phyloP scores from a whole-genome alignment of 2,113 vertebrate genomes.

The Australoheros scitulus region DNA sequence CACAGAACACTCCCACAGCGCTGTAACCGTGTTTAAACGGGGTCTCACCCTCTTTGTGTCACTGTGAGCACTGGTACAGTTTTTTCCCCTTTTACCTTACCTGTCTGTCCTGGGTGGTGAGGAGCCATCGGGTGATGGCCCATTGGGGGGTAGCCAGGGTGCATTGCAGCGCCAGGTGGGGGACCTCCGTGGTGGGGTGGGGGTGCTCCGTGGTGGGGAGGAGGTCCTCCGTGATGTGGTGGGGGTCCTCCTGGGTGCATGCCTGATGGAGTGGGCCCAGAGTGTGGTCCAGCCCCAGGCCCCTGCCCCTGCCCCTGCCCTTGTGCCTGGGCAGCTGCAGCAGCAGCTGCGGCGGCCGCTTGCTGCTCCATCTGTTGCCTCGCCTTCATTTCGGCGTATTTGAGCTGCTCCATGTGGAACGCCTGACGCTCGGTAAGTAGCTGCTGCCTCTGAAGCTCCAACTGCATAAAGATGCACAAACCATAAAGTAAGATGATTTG shows the following conservation, averaged over 20 bases:
- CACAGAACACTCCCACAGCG: not conserved
- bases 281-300: constrained; percentile 66
- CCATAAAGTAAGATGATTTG: not conserved
- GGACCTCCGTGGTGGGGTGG: constrained; percentile 76
- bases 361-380: constrained; percentile 97
- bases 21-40: not conserved
- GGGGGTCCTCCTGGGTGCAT: constrained; percentile 81
- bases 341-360: constrained; percentile 77
- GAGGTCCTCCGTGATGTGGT: constrained; percentile 63
- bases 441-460: constrained; percentile 98
- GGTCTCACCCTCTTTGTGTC: not conserved
- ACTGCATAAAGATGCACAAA: constrained; percentile 64
- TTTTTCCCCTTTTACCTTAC: constrained; percentile 62
- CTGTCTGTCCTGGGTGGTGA: constrained; percentile 89
- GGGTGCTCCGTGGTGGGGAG: constrained; percentile 73
- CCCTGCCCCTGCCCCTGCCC: constrained; percentile 52
- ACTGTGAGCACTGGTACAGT: not conserved
- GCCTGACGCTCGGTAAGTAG: constrained; percentile 94
- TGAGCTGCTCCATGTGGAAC: constrained; percentile 99
- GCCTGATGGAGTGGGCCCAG: constrained; percentile 59
- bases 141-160: constrained; percentile 89
- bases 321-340: constrained; percentile 57
- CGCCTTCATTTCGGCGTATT: constrained; percentile 94
- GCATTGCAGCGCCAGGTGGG: constrained; percentile 82
- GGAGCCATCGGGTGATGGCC: constrained; percentile 91